A percentile compares a stretch with the other conserved stretches of the same genome.
phyloP scores from a whole-genome alignment of 2,888 invertebrate species.

The Lasiommata megera region DNA sequence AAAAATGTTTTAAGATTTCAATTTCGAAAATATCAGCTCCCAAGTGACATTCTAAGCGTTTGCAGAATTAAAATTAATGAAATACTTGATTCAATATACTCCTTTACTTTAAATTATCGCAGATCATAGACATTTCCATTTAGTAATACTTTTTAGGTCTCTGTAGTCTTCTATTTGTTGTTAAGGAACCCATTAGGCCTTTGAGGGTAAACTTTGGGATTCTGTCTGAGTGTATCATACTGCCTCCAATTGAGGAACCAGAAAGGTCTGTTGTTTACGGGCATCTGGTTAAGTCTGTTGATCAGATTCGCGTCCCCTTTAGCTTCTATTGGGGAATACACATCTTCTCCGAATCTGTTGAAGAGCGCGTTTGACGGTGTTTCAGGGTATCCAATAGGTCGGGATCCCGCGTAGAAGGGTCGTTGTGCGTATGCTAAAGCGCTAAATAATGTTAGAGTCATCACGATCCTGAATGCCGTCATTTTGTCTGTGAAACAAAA shows the following conservation, averaged over 20 bases:
- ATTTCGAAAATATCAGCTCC: too few species aligned
- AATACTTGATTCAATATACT: background rate
- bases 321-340: conserved; percentile 78
- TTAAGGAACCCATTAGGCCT: conserved; percentile 46
- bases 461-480: conserved; percentile 23
- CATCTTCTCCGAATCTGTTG: conserved; percentile 72
- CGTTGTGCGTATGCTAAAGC: conserved; percentile 71
- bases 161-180: background rate
- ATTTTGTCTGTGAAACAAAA: conserved; percentile 31
- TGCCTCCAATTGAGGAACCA: conserved; percentile 84
- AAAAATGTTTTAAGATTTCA: too few species aligned
- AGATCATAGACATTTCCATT: background rate
- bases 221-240: conserved; percentile 78
- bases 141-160: too few species aligned
- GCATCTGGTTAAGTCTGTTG: conserved; percentile 80
- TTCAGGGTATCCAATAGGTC: conserved; percentile 82
- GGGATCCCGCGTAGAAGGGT: conserved; percentile 83
- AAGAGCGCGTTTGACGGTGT: conserved; percentile 55
- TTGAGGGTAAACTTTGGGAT: conserved; percentile 53
- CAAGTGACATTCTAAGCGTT: too few species aligned
- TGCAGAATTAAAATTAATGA: too few species aligned
- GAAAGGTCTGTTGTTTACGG: conserved; percentile 83
- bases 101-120: background rate
- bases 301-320: conserved; percentile 79
- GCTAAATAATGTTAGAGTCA: conserved; percentile 22